A percentile compares a stretch with the other conserved stretches of the same genome.
Conservation (phyloP, 2,797 vertebrate species). For the Myiothlypis chrysogaster region DNA sequence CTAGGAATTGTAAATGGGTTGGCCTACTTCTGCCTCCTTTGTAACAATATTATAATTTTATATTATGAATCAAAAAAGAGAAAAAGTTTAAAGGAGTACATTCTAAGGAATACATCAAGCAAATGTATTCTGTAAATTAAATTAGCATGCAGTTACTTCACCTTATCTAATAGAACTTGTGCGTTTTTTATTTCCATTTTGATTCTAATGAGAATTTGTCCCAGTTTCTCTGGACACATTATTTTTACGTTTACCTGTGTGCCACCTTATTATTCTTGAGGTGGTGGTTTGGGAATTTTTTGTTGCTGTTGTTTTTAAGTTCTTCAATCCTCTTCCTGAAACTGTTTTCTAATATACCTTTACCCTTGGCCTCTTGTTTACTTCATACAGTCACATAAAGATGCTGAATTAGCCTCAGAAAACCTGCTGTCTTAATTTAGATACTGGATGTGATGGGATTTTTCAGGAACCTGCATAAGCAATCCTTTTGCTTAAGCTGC, state of each 20-base stretch:
- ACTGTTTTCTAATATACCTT: neutral
- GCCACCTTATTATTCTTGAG: neutral
- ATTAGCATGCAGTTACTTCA: neutral
- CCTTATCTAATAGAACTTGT: neutral
- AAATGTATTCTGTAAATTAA: neutral
- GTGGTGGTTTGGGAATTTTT: neutral
- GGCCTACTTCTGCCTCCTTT: constrained; percentile 17
- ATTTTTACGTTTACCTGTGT: neutral
- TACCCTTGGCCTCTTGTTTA: neutral
- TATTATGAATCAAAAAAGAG: neutral
- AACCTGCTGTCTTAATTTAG: neutral
- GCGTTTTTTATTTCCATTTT: neutral
- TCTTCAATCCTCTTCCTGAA: neutral
- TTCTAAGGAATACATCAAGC: neutral
- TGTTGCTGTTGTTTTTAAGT: neutral
- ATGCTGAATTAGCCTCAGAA: neutral
- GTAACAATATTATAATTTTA: neutral
- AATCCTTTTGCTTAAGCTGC: neutral
- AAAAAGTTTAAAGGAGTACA: neutral
- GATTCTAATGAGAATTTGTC: neutral
- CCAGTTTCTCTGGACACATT: neutral
- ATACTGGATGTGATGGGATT: neutral
- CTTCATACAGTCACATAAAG: neutral
- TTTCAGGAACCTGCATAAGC: neutral
- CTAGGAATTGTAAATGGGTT: neutral